Percentiles rank a stretch among this genome's conserved stretches.
phyloP scores from a whole-genome alignment of 2,113 vertebrate species.

The Bettongia penicillata region DNA sequence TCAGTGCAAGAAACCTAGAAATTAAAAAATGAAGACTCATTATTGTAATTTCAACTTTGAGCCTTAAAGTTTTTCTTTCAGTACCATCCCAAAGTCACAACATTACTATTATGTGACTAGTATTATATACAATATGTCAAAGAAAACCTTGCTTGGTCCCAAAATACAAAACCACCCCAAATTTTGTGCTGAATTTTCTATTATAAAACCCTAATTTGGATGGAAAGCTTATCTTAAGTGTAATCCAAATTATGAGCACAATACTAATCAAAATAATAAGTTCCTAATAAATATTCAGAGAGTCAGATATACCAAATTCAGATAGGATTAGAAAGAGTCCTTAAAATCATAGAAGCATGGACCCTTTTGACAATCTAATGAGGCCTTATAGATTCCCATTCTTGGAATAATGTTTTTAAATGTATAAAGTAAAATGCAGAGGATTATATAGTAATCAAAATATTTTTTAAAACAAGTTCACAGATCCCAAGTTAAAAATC shows the following conservation, averaged over 20 bases:
- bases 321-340: not conserved
- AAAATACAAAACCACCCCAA: not conserved
- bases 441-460: not conserved
- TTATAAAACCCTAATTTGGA: not conserved
- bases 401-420: not conserved
- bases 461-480: not conserved
- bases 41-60: not conserved
- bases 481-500: not conserved
- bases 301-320: not conserved
- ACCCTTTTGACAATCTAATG: not conserved
- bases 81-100: not conserved
- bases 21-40: conserved; percentile 47
- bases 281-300: not conserved
- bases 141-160: not conserved
- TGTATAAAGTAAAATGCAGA: not conserved
- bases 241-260: not conserved
- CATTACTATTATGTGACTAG: not conserved
- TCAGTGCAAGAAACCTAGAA: conserved; percentile 90
- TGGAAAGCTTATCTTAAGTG: not conserved
- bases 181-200: not conserved
- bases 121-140: not conserved
- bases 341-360: not conserved
- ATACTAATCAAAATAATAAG: not conserved
- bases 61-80: not conserved
- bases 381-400: not conserved